Percentiles rank a stretch among this genome's conserved stretches.
Conservation (phyloP, 2,113 vertebrate species). For the Zosterops japonicus region DNA sequence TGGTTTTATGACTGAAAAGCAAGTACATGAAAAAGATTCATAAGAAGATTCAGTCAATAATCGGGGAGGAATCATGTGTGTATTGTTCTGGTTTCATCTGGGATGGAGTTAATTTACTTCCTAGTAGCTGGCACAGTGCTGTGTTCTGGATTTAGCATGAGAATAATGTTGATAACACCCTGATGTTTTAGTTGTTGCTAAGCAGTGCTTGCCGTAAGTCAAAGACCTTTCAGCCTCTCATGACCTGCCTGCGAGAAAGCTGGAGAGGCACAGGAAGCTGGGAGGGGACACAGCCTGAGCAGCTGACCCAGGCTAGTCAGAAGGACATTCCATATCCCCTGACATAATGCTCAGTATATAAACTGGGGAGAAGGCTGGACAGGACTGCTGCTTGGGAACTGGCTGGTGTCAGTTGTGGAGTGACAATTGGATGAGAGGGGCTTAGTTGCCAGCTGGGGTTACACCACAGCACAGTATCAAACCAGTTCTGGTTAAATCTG, state of each 20-base stretch:
- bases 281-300: background rate
- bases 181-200: background rate
- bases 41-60: background rate
- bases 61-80: background rate
- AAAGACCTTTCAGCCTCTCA: background rate
- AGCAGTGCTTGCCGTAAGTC: background rate
- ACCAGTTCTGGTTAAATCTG: background rate
- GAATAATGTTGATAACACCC: background rate
- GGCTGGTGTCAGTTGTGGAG: background rate
- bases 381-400: background rate
- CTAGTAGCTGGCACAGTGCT: background rate
- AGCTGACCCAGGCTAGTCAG: background rate
- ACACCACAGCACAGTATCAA: rapidly evolving
- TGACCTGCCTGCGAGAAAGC: background rate
- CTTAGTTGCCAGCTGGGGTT: background rate
- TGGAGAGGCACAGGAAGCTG: background rate
- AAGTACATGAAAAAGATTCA: background rate
- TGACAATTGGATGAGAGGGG: background rate
- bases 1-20: background rate
- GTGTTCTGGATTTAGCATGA: background rate
- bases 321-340: background rate
- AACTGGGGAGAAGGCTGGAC: background rate
- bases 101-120: background rate
- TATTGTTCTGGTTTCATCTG: background rate
- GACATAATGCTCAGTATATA: background rate